These are phyloP conservation scores for Tragelaphus buxtoni DNA, from an alignment of 2,113 vertebrate species.

Conservation along the genomic window DNA sequence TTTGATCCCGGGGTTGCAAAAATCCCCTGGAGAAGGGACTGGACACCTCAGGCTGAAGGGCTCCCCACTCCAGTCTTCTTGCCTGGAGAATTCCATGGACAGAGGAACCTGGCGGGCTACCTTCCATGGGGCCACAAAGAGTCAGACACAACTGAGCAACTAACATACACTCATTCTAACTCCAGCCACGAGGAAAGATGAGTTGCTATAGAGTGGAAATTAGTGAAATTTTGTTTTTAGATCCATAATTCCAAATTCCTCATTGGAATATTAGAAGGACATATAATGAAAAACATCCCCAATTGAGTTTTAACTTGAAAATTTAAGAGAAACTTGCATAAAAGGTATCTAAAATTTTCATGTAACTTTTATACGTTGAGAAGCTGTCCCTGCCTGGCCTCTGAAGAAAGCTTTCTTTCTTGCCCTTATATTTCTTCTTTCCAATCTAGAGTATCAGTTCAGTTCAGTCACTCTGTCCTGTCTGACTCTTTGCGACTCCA, in stretches of 20 bases:
- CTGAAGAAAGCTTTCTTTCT: background rate
- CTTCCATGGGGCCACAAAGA: background rate
- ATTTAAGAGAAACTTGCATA: background rate
- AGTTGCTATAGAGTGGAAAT: background rate
- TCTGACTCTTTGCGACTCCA: no score
- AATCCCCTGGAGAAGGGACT: background rate
- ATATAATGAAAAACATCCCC: background rate
- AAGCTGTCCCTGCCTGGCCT: background rate
- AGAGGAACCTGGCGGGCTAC: fast-evolving
- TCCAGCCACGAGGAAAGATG: background rate
- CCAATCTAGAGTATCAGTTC: background rate
- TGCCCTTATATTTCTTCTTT: background rate
- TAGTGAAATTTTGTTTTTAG: background rate
- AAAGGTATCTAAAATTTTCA: background rate
- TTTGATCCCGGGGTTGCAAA: background rate
- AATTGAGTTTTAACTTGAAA: background rate
- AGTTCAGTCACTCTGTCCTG: no score
- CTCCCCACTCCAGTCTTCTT: background rate
- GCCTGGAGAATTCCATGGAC: background rate
- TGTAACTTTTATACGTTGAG: background rate
- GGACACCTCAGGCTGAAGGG: background rate
- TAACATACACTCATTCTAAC: background rate
- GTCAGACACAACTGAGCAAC: background rate
- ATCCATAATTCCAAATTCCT: background rate
- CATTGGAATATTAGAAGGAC: background rate